Evolutionary conservation across 2,888 invertebrate genomes (phyloP).

Genomic region (Oeneis ivallda): DNA sequence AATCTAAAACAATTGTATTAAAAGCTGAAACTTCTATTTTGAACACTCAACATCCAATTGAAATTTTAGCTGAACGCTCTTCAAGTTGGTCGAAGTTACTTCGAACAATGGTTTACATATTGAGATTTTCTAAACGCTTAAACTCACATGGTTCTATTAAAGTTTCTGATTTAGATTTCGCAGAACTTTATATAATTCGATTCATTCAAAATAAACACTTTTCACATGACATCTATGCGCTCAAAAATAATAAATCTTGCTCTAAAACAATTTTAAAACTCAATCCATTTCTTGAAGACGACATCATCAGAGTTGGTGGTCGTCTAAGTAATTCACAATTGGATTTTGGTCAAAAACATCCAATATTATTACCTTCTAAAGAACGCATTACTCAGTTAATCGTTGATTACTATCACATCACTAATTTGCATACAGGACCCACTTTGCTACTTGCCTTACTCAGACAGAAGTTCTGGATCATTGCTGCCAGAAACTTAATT

Average conservation of each 20-base stretch:
- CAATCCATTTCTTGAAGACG: not conserved
- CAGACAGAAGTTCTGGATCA: not conserved
- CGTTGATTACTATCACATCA: not conserved
- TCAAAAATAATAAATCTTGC: not conserved
- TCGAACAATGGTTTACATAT: not conserved
- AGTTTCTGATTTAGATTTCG: not conserved
- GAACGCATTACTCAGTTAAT: not conserved
- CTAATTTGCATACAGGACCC: not conserved
- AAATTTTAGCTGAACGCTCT: not conserved
- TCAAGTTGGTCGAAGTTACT: not conserved
- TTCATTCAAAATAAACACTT: constrained; percentile 1
- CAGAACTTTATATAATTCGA: not conserved
- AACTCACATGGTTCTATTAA: constrained; percentile 2
- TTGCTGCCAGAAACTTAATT: no score
- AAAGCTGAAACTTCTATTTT: not conserved
- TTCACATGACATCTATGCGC: not conserved
- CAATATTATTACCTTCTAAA: constrained; percentile 4
- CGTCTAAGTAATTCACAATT: constrained; percentile 6
- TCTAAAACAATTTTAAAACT: not conserved
- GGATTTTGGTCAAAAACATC: constrained; percentile 11
- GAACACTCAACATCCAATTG: not conserved
- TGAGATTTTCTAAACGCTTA: constrained; percentile 1
- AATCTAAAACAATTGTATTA: not conserved
- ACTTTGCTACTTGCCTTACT: not conserved
- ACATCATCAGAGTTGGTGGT: constrained; percentile 2